Conservation (phyloP, 2,797 vertebrate species). For the Myotis myotis region DNA sequence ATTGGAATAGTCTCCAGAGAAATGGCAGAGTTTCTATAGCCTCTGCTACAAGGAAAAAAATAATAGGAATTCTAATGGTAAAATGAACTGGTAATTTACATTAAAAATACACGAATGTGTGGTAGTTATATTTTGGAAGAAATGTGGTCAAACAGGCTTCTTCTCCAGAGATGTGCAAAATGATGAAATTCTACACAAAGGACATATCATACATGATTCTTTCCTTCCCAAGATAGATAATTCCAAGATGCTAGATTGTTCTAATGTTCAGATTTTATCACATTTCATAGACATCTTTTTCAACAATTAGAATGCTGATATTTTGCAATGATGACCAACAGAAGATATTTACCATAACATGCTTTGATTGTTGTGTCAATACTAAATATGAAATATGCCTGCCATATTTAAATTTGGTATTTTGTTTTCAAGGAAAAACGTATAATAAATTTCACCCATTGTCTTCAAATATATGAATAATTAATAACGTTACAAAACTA, state of each 20-base stretch:
- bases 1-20: neutral
- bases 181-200: neutral
- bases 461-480: conserved; percentile 5
- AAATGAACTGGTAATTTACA: neutral
- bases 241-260: neutral
- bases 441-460: neutral
- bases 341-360: neutral
- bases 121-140: neutral
- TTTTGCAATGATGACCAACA: conserved; percentile 7
- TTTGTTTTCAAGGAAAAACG: conserved; percentile 13
- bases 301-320: neutral
- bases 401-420: neutral
- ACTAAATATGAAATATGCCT: neutral
- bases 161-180: neutral
- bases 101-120: neutral
- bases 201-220: neutral
- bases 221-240: neutral
- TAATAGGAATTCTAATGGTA: neutral
- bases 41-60: neutral
- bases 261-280: neutral
- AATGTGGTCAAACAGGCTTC: neutral
- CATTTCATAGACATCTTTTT: neutral
- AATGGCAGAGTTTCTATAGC: neutral
- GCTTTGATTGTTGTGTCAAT: neutral
- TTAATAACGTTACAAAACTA: neutral